Percentiles rank a stretch among this genome's conserved stretches.
Evolutionary conservation across 2,888 invertebrate genomes (phyloP).

Genomic region (Eilema griseolum): DNA sequence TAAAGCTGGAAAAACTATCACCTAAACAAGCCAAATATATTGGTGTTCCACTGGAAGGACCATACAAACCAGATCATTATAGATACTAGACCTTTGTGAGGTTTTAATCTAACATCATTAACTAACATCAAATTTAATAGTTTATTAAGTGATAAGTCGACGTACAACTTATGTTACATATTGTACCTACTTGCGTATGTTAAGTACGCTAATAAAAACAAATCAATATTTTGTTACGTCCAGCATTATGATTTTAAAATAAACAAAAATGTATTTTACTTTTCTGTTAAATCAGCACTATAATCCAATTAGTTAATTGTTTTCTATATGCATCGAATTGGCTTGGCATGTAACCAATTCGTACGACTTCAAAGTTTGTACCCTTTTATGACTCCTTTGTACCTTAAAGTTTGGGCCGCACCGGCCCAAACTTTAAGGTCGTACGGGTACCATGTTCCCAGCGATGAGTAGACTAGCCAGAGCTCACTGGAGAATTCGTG

Average conservation of each 20-base stretch:
- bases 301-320: background rate
- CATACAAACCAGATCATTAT: conserved; percentile 99
- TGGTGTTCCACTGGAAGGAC: conserved; percentile 95
- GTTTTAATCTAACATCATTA: too few species aligned
- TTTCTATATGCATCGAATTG: background rate
- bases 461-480: too few species aligned
- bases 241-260: background rate
- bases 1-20: conserved; percentile 96
- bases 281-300: background rate
- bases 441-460: too few species aligned
- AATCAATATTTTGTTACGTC: background rate
- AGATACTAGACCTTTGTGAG: conserved; percentile 96
- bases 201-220: background rate
- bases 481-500: too few species aligned
- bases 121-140: too few species aligned
- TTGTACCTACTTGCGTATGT: conserved; percentile 1
- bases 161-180: background rate
- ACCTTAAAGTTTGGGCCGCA: too few species aligned
- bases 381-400: too few species aligned
- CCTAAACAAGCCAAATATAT: conserved; percentile 96
- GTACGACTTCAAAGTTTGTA: too few species aligned
- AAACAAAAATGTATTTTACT: background rate
- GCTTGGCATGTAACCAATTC: too few species aligned
- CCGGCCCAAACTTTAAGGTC: too few species aligned
- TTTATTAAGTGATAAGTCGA: conserved; percentile 1